Base-by-base conservation (phyloP, 2,113 vertebrate genomes). In the Prionailurus bengalensis region DNA sequence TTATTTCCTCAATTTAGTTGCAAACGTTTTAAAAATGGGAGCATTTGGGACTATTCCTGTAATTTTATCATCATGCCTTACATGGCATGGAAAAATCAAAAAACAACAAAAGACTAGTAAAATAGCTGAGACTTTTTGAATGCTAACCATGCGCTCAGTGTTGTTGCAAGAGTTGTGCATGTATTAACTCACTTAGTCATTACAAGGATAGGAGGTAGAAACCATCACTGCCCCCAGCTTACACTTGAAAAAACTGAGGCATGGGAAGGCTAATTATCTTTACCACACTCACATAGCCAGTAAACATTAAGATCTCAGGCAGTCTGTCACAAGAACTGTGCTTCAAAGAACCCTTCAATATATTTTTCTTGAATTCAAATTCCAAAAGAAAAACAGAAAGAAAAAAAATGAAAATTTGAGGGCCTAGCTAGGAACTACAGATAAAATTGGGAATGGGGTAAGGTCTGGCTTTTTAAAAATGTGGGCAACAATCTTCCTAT, bases 41-140 rank as follows among this genome's bases (percentile, higher is more conserved):
- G 51, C 42, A 74, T 86, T 73, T 68, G 39, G 66, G n/a, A 29
- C n/a, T 63, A 78, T 78, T 92, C 95, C 85, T 92, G 21, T 91
- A 70, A 91, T 68, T 89, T 91, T 76, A 80, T 83, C 3, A 73
- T 27, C 23, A 39, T 76, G 42, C 36, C 17, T 94, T 68, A 45
- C n/a, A 14, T 55, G 71, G 31, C 25, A 53, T 71, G 39, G 61
- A 66, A 73, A 95, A 82, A 36, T 71, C 6, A 94, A 53, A 53
- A 65, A 31, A 2, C 39, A 79, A 39, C 19, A 82, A 51, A 91
- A 81, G 17, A 86, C 45, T 3, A 61, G 33, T 13, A 33, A 19
- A 85, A 39, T 23, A 87, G 5, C 29, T 65, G 65, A 87, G n/a
- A 36, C 5, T 42, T 87, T 92, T 7, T 58, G 5, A 76, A 81